Conservation (phyloP, 2,113 vertebrate genomes). For the Condylura cristata region DNA sequence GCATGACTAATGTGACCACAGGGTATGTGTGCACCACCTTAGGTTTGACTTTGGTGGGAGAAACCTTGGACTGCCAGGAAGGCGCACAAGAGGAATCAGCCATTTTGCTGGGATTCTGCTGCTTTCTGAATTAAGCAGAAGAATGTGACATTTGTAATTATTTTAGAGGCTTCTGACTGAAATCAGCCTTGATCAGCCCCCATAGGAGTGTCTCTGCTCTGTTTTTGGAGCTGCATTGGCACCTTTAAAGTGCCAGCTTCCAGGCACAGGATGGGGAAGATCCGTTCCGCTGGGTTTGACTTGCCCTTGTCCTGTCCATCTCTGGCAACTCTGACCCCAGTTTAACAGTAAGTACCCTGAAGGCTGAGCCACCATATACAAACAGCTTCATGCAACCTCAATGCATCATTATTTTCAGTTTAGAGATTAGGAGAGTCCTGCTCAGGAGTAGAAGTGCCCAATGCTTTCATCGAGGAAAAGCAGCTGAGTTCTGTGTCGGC, state of each 20-base stretch:
- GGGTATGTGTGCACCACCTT: neutral
- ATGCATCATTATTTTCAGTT: neutral
- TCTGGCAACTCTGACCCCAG: neutral
- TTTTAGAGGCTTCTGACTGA: constrained; percentile 20
- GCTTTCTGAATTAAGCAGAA: neutral
- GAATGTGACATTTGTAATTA: neutral
- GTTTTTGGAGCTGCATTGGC: neutral
- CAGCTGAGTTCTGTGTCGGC: neutral
- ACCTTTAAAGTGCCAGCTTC: neutral
- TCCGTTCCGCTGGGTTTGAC: neutral
- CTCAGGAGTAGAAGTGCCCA: neutral
- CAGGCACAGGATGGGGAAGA: neutral
- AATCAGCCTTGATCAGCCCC: neutral
- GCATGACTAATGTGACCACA: constrained; percentile 44
- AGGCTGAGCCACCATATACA: neutral
- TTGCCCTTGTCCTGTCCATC: neutral
- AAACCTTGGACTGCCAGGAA: neutral
- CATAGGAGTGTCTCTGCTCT: neutral
- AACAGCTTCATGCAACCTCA: neutral
- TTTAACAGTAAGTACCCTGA: neutral
- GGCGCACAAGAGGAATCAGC: neutral
- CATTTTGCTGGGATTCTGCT: neutral
- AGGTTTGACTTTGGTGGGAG: constrained; percentile 16
- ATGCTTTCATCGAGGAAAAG: neutral
- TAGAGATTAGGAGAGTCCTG: neutral